Base-by-base conservation (phyloP, 2,888 invertebrate genomes). In the Caenorhabditis sp. region DNA sequence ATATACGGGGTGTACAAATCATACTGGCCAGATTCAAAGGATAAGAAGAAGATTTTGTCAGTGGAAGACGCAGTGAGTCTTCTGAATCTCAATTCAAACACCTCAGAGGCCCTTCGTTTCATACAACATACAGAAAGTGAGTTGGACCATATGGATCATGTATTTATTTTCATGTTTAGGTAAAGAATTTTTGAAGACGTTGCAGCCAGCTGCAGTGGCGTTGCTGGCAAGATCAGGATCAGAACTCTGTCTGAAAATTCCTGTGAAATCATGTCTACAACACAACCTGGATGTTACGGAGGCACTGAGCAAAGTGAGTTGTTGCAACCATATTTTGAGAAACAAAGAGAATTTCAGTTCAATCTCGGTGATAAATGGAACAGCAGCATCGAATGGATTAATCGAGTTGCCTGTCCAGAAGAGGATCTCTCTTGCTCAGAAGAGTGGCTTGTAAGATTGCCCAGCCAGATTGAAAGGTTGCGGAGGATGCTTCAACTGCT, bases 321-420 rank as follows among this genome's bases (percentile, higher is more conserved):
- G 5, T 44, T 18, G n/a, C n/a, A n/a, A n/a, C n/a, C n/a, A n/a
- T 1, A 15, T 40, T 60, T 37, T 26, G 24, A 51, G 9, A 26
- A 51, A 15, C 6, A 40, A 2, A 15, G 4, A 37, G 22, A 50
- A 18, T 22, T 22, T 3, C 60, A 87, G 84, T 87, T 86, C 24
- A 80, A 85, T 53, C 80, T 89, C 0, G 89, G 88, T 11, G 84
- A 87, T 13, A 85, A 86, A n/a, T 89, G 88, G 86, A 81, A 84
- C 44, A 82, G 80, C 37, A 87, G 87, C n/a, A 70, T 88, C 6
- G 84, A 83, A 44, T 89, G 89, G 89, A 70, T 87, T 18, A 87
- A 87, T 56, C 71, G 85, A 28, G 85, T 87, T 1, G 87, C 88
- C 6, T 85, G 88, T 37, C 86, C 87, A 24, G 86, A 84, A 50